Percentiles rank a stretch among this genome's conserved stretches.
Conservation (phyloP, 2,888 invertebrate genomes). For the Trichopoda pennipes region DNA sequence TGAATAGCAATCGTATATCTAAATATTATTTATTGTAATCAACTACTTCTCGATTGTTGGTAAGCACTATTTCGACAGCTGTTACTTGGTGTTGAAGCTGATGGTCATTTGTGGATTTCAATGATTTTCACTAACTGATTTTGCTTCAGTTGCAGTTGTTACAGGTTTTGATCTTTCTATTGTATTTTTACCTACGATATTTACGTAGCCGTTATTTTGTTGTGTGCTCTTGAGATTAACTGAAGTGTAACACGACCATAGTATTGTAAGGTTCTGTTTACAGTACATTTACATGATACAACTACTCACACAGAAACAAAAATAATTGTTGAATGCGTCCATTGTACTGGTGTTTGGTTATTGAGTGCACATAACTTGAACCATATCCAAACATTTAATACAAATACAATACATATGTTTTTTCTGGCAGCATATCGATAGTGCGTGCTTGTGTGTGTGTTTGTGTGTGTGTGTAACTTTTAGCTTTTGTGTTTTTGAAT, state of each 20-base stretch:
- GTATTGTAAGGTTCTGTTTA: constrained; percentile 53
- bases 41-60: constrained; percentile 12
- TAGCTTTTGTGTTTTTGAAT: constrained; percentile 1
- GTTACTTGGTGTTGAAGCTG: constrained; percentile 38
- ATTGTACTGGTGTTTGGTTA: constrained; percentile 45
- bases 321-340: constrained; percentile 10
- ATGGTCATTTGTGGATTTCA: constrained; percentile 67
- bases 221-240: constrained; percentile 59
- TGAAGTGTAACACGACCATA: constrained; percentile 62
- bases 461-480: neutral
- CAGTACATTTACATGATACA: neutral
- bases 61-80: neutral
- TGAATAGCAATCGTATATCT: neutral
- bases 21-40: constrained; percentile 30
- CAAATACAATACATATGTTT: too few species aligned
- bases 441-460: neutral
- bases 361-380: constrained; percentile 41
- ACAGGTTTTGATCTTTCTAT: neutral
- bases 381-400: constrained; percentile 4
- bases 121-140: constrained; percentile 59
- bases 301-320: neutral
- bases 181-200: neutral
- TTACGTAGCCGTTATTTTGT: neutral
- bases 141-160: constrained; percentile 29
- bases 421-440: neutral